Evolutionary conservation across 2,888 invertebrate genomes (phyloP).

Genomic region (Leptopilina myrica): DNA sequence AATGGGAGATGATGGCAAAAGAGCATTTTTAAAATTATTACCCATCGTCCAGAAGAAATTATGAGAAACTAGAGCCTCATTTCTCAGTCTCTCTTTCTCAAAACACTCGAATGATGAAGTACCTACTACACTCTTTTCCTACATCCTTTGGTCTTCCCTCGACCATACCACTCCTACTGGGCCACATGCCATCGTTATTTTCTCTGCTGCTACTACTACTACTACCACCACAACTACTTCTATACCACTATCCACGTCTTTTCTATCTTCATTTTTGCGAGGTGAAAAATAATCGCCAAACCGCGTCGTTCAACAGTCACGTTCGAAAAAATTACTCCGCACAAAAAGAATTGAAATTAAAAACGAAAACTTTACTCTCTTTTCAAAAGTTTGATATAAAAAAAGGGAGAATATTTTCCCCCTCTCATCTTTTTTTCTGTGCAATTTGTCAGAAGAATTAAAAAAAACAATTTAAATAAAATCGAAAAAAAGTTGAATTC

Average conservation of each 20-base stretch:
- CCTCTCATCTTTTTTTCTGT: neutral
- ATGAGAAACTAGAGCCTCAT: conserved; percentile 46
- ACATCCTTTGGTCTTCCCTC: conserved; percentile 48
- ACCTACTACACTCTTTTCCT: conserved; percentile 24
- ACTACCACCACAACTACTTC: neutral
- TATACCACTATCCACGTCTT: conserved; percentile 36
- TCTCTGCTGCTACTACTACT: conserved; percentile 48
- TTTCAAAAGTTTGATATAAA: neutral
- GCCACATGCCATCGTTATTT: conserved; percentile 40
- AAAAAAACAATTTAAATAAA: neutral
- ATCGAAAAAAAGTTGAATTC: neutral
- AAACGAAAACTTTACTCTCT: neutral
- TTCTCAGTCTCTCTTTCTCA: conserved; percentile 39
- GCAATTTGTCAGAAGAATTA: no score
- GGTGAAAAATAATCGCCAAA: conserved; percentile 52
- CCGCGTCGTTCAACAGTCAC: conserved; percentile 45
- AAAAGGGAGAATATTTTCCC: neutral
- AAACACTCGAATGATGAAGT: conserved; percentile 49
- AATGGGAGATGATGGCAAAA: neutral
- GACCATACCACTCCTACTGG: conserved; percentile 19
- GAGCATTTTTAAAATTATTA: conserved; percentile 33
- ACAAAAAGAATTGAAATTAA: neutral
- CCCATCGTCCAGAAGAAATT: conserved; percentile 58
- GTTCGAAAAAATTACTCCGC: conserved; percentile 1
- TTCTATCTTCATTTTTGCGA: conserved; percentile 57